A percentile compares a stretch with the other conserved stretches of the same genome.
These are phyloP conservation scores for Megathymus violae DNA, from an alignment of 1,140 invertebrate genomes.

Conservation along the genomic window DNA sequence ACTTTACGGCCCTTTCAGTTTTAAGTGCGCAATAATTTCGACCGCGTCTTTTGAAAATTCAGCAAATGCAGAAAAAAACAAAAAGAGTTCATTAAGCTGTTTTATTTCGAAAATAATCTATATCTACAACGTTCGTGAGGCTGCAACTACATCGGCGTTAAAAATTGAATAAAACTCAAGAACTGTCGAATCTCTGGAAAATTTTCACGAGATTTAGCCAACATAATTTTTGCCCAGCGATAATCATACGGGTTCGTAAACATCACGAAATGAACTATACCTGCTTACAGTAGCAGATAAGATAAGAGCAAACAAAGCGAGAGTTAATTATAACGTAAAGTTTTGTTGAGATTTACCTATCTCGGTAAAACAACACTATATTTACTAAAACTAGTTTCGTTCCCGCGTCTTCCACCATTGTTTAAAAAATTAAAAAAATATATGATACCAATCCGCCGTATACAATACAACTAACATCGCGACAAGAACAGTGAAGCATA, in stretches of 20 bases:
- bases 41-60: slow-evolving; percentile 10
- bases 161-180: not conserved
- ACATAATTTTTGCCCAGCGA: not conserved
- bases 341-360: not conserved
- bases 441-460: too few relatives aligned
- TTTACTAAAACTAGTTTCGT: too few relatives aligned
- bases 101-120: not conserved
- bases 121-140: not conserved
- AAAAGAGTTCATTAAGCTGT: not conserved
- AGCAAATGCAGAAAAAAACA: not conserved
- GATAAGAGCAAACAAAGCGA: not conserved
- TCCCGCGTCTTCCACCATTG: too few relatives aligned
- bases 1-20: slow-evolving; percentile 12
- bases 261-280: not conserved
- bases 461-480: too few relatives aligned
- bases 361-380: too few relatives aligned
- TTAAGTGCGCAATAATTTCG: slow-evolving; percentile 14
- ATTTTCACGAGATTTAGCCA: not conserved
- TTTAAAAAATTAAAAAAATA: too few relatives aligned
- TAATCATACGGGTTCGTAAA: not conserved
- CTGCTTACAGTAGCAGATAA: not conserved
- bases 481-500: too few relatives aligned
- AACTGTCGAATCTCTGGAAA: too few relatives aligned
- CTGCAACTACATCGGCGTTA: too few relatives aligned
- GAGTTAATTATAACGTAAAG: not conserved